Base-by-base conservation (phyloP, 2,888 invertebrate species). In the Palloptera scutellata region DNA sequence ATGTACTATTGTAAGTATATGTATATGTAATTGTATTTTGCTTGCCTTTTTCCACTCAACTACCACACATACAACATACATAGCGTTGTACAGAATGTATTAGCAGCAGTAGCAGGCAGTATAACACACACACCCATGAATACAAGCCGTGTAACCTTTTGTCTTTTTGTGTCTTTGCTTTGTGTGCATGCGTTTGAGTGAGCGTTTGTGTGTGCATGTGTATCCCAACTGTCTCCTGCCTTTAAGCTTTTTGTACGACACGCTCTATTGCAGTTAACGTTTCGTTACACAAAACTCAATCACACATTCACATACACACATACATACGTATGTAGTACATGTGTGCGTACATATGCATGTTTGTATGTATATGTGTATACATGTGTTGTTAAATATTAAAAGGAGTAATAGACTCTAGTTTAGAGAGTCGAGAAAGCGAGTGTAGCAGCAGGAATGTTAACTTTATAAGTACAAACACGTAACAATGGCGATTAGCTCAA, bases 121-220 rank as follows among this genome's bases (percentile, higher is more conserved):
- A 30, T 4, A 43, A 61, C 20, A 71, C 64, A 70, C 70, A 70
- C 72, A 72, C 54, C 73, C 64, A 69, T 70, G 73, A 77, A 78
- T 78, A 68, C 73, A 78, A 78, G 74, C 76, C 70, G 61, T 73
- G 75, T 72, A 78, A 76, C 77, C 74, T 77, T 75, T 77, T 76
- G 71, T 59, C 30, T 45, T 42, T 53, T 11, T 40, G 53, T 66
- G 48, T n/a, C 43, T 40, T 52, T 53, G 17, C 48, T 51, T 65
- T 66, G 68, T 64, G n/a, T 59, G 19, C 64, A 8, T 45, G 20
- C 41, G 40, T 62, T 48, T 48, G 42, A 20, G 8, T 52, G 20
- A 64, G 40, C 41, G 19, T 64, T 48, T 64, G 17, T 61, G 20
- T 66, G 64, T 66, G 64, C 58, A 58, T 48, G 69, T 57, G 67